Base-by-base conservation (phyloP, 2,113 vertebrate genomes). In the Antechinus stuartii region DNA sequence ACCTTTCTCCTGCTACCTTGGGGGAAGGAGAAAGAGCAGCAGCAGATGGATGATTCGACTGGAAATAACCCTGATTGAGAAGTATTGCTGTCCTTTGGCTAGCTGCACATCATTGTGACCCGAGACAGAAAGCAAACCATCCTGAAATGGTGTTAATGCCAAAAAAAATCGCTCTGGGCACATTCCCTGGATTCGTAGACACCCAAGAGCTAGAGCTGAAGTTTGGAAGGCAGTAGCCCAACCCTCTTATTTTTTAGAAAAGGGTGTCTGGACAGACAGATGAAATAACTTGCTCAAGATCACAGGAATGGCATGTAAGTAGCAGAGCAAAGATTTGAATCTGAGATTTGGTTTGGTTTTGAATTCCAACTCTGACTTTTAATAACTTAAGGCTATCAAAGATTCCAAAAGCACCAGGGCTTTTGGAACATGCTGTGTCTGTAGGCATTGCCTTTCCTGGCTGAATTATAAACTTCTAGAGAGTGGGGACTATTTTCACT, bases 1-100 rank as follows among this genome's bases (percentile, higher is more conserved):
- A 54, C 96, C 68, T 84, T 84, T 84, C 68, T 42, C 68, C 68
- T 84, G 68, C n/a, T 84, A 35, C 68, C 68, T 84, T n/a, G 19
- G 2, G 54, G 7, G 89, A 47, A 11, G 8, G 16, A 1, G 8
- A 1, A 46, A 90, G 24, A 23, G 42, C 7, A 14, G 54, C 90
- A 56, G 46, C 47, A 4, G 68, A 47, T 23, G 54, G 24, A 12
- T 46, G 46, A 92, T 19, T n/a, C 50, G 54, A 49, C 7, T 76
- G 68, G 50, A 93, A 90, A 24, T 56, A 42, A 35, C n/a, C 27
- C 90, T 90, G 61, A 92, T 24, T 68, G 22, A n/a, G 8, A 2
- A 89, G 8, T 92, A 91, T 61, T 25, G 35, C 54, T 56, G 9
- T 55, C 89, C 14, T 94, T 90, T 27, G 47, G 76, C 35, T 42